These are phyloP conservation scores for Campopleginae sp. DNA, from an alignment of 2,888 invertebrate species.

Conservation along the genomic window DNA sequence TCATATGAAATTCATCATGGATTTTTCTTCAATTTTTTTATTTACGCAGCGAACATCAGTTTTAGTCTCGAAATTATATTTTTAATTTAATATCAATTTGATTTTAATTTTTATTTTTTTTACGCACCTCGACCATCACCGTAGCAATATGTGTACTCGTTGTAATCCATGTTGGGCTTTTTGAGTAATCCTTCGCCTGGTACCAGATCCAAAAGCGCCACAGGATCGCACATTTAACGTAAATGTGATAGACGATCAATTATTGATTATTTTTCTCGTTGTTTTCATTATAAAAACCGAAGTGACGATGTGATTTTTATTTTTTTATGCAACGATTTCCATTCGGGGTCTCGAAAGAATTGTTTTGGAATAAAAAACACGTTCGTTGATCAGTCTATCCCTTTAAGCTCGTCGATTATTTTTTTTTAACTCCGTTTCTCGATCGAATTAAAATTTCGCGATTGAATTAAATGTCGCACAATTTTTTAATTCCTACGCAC, in stretches of 20 bases:
- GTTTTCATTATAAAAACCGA: background rate
- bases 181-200: constrained; percentile 82
- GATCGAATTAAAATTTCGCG: background rate
- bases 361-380: background rate
- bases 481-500: background rate
- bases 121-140: constrained; percentile 82
- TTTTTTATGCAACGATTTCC: background rate
- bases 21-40: background rate
- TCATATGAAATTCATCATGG: background rate
- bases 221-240: constrained; percentile 79
- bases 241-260: background rate
- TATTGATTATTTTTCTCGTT: background rate
- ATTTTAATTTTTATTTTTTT: constrained; percentile 48
- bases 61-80: constrained; percentile 10
- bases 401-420: constrained; percentile 6
- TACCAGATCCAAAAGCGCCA: constrained; percentile 80
- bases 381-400: constrained; percentile 6
- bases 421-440: background rate
- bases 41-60: background rate
- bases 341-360: background rate
- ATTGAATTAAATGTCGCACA: background rate
- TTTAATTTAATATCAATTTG: constrained; percentile 13
- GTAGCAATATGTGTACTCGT: constrained; percentile 84
- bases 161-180: constrained; percentile 83
- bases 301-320: background rate